These are phyloP conservation scores for Nixonia krombeini DNA, from an alignment of 1,140 invertebrate genomes.

Conservation along the genomic window DNA sequence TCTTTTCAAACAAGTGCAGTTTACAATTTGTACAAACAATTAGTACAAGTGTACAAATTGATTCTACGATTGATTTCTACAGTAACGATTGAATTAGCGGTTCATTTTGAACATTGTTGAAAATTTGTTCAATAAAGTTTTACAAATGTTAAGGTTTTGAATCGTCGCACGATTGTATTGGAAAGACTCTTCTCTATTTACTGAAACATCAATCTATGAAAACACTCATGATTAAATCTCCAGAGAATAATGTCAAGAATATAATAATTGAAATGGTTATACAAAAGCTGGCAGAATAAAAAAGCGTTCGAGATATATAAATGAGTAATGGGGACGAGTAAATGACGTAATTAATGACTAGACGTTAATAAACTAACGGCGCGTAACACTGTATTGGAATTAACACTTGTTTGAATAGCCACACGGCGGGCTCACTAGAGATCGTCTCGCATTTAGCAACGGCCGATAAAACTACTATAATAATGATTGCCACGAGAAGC, in stretches of 20 bases:
- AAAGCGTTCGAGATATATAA: background rate
- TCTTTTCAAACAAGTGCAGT: no score
- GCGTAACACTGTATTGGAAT: background rate
- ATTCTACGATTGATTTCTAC: no score
- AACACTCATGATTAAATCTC: background rate
- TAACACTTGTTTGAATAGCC: constrained; percentile 8
- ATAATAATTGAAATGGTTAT: background rate
- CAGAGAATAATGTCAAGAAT: background rate
- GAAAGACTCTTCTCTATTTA: background rate
- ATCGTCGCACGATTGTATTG: background rate
- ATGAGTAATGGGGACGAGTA: background rate
- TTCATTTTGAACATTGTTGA: no score
- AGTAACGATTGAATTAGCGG: no score
- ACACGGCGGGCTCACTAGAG: background rate
- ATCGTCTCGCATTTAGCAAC: background rate
- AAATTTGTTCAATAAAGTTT: no score
- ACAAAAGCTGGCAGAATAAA: background rate
- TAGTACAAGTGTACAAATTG: no score
- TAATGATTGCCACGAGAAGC: background rate
- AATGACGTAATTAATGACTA: background rate
- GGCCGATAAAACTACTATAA: background rate
- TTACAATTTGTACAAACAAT: no score
- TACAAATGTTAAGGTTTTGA: no score
- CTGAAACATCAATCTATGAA: background rate
- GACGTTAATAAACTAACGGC: constrained; percentile 4